Evolutionary conservation across 2,113 vertebrate species (phyloP), one percentile per base, ranked within the genome.

Genomic region (Cisticola juncidis): DNA sequence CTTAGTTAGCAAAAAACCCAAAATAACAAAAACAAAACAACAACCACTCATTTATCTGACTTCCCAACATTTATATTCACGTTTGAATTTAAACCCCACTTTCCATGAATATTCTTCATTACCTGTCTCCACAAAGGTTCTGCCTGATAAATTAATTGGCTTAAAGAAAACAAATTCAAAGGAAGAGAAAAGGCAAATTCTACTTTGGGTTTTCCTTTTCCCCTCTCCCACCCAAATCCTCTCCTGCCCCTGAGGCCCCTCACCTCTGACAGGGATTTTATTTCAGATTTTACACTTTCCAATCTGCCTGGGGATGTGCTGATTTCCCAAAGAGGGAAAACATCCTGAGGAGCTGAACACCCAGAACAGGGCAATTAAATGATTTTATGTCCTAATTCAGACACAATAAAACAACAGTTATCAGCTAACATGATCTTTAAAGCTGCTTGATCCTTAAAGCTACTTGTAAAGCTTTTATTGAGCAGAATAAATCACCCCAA

Each of bases 361-460:
- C 33, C 13, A 65, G 53, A 61, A 57, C 4, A 45, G 19, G 38
- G 74, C 62, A 95, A 95, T 92, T 81, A 95, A 92, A 74, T 64
- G 48, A 90, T 92, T 95, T 91, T 91, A 70, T 87, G 84, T 91
- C 88, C 81, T 80, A 86, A 82, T 93, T 95, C 76, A 93, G 88
- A 83, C 64, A 85, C 65, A 87, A 60, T 48, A 94, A 90, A 76
- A 88, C 69, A 54, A 79, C 38, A 73, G 87, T 73, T 87, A 94
- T 87, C 94, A 61, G 58, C 53, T 61, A 92, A 76, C 70, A 44
- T 6, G 25, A 78, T 95, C 81, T 89, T 91, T 68, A 96, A 81
- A 95, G 77, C 83, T 81, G 73, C 81, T 76, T 91, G 91, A 95
- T 92, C 94, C 93, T 89, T 91, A 89, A 72, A 92, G 81, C 93